Evolutionary conservation across 2,797 vertebrate genomes (phyloP).

Genomic region (Tamandua tetradactyla): DNA sequence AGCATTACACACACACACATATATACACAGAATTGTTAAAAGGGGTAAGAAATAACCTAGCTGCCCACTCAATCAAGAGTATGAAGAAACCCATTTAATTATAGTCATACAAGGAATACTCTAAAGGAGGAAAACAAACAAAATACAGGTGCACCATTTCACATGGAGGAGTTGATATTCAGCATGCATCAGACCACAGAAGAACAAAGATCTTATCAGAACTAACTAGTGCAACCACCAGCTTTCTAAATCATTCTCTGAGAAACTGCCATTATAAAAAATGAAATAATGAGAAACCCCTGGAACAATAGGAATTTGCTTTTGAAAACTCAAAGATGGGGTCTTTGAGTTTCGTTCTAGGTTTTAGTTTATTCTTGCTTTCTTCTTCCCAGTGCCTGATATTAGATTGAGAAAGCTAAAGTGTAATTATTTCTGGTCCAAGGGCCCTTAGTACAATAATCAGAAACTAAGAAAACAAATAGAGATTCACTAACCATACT

Average conservation of each 20-base stretch:
- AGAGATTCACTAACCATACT: background rate
- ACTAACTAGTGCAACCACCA: background rate
- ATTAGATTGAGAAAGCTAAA: background rate
- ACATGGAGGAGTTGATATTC: background rate
- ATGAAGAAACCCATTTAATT: background rate
- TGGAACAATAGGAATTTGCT: background rate
- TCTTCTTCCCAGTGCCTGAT: background rate
- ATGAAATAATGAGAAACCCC: background rate
- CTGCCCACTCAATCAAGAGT: background rate
- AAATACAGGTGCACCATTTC: background rate
- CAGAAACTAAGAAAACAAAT: background rate
- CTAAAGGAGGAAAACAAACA: background rate
- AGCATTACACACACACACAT: no score
- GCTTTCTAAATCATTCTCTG: background rate
- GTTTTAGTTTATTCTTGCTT: background rate
- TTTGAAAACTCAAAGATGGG: background rate
- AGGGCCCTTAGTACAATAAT: background rate
- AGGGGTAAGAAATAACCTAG: background rate
- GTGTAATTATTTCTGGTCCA: background rate
- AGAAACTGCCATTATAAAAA: background rate
- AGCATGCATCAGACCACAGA: background rate
- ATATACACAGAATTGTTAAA: background rate
- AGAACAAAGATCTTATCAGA: background rate
- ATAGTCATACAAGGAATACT: background rate
- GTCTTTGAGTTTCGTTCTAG: background rate